These are phyloP conservation scores for Shargacucullia verbasci DNA, from an alignment of 2,888 invertebrate species.

Conservation along the genomic window DNA sequence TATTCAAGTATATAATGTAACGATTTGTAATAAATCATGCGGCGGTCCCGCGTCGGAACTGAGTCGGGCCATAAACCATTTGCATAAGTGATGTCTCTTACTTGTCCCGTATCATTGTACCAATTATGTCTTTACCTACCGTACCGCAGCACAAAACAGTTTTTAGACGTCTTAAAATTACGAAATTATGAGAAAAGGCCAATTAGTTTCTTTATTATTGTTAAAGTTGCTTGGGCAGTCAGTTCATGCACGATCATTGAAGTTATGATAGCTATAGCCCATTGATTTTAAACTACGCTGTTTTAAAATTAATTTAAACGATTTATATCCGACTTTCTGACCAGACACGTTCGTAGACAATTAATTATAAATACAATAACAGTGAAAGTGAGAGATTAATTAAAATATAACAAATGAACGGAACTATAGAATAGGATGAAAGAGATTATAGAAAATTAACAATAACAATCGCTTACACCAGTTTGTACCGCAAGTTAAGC, in stretches of 20 bases:
- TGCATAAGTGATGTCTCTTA: conserved; percentile 72
- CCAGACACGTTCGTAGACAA: conserved; percentile 21
- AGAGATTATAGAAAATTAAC: conserved; percentile 61
- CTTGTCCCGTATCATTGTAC: conserved; percentile 65
- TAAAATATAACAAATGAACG: conserved; percentile 75
- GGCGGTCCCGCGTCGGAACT: conserved; percentile 49
- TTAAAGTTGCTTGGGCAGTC: conserved; percentile 5
- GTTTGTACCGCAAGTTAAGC: conserved; percentile 59
- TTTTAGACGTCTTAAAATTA: conserved; percentile 37
- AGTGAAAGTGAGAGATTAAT: conserved; percentile 77
- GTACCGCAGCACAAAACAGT: conserved; percentile 33
- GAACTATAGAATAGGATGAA: conserved; percentile 63
- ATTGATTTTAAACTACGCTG: conserved; percentile 9
- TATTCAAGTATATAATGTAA: conserved; percentile 51
- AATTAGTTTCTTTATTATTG: conserved; percentile 22
- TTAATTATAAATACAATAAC: conserved; percentile 57
- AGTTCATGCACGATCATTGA: conserved; percentile 4
- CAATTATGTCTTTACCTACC: conserved; percentile 65
- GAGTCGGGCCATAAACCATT: conserved; percentile 71
- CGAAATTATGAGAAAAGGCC: conserved; percentile 19
- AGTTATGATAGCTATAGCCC: conserved; percentile 8
- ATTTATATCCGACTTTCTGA: conserved; percentile 38
- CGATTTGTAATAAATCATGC: conserved; percentile 67
- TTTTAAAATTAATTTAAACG: conserved; percentile 28
- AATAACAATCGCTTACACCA: conserved; percentile 65